Base-by-base conservation (phyloP, 2,113 vertebrate genomes). In the Pachycephala philippinensis region DNA sequence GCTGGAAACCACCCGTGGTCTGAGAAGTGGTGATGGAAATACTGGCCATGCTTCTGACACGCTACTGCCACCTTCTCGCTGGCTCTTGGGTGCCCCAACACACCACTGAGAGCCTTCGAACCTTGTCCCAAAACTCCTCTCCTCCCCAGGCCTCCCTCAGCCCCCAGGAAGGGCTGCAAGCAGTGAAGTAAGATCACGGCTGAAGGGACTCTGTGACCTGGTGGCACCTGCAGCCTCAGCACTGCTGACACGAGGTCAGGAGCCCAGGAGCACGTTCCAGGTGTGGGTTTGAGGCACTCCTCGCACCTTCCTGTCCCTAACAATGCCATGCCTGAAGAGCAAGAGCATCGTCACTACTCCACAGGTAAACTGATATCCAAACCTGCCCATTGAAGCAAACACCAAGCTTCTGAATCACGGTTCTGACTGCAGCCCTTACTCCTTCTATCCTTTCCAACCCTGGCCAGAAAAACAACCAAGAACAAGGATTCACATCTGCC, bases 191-290 rank as follows among this genome's bases (percentile, higher is more conserved):
- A 33, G 60, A 45, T 11, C 27, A 37, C 35, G 84, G 37, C 39
- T 53, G 80, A 74, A 44, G 31, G 65, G 77, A 49, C 24, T 30
- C 35, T 13, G 30, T 0, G 1, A 28, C 63, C 86, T 57, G 68
- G 27, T 8, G 23, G 19, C 10, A 63, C 59, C 11, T 74, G 19
- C 59, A 72, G 37, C 54, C 76, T 77, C 42, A 65, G 54, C 50
- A 19, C 37, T 11, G 28, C 49, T 78, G 28, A 27, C 1, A 0
- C 6, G 42, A 12, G 22, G 17, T 8, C 10, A 30, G 26, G 35
- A 63, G 44, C 12, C 28, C 64, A 68, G 0, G 1, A 31, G 31
- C 60, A 33, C 1, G 0, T 39, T 28, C 16, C 31, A 33, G 54
- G 11, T 12, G 11, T 5, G 52, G 39, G 4, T 23, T 1, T 86